Evolutionary conservation across 2,797 vertebrate species (phyloP), one percentile per base, ranked within the genome.

Genomic region (Rhinoraja longicauda): DNA sequence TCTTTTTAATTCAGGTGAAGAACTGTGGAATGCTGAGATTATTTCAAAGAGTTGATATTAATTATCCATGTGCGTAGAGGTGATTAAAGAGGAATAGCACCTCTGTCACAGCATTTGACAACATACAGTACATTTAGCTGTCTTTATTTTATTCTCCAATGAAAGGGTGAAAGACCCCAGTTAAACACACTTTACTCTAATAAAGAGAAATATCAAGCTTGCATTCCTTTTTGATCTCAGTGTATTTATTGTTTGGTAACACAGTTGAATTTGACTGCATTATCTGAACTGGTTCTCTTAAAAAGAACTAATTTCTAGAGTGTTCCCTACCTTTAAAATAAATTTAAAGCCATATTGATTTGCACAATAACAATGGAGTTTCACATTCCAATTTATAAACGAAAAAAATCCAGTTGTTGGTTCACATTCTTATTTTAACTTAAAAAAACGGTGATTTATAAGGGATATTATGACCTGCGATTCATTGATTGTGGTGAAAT

Each of bases 401-500:
- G 79, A 57, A 67, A 57, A 53, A 29, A 29, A 26, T 24, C 9
- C 13, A 62, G 29, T 32, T 1, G 1, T 17, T 13, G n/a, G 15
- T 36, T 62, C 19, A 24, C 84, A 88, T 88, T 67, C 3, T 17
- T 32, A 36, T 7, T 88, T 64, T 67, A 15, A 88, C 29, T 32
- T 67, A 7, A 36, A 32, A 84, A 24, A 62, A 86, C 13, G 6
- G 57, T 86, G n/a, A 88, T 64, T 88, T 64, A 88, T 36, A 64
- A 36, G 84, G 32, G n/a, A 88, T 62, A 4, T 88, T 67, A 67
- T 67, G 67, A 88, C n/a, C 84, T 88, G 17, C 67, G 62, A 67
- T 67, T 88, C 64, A 36, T 88, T 88, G 84, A 88, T 88, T 88
- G 62, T 29, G 62, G 10, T 64, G 82, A 64, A 86, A 59, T 86